Evolutionary conservation across 1,140 invertebrate species (phyloP).

Genomic region (Cyrtorhinus lividipennis): DNA sequence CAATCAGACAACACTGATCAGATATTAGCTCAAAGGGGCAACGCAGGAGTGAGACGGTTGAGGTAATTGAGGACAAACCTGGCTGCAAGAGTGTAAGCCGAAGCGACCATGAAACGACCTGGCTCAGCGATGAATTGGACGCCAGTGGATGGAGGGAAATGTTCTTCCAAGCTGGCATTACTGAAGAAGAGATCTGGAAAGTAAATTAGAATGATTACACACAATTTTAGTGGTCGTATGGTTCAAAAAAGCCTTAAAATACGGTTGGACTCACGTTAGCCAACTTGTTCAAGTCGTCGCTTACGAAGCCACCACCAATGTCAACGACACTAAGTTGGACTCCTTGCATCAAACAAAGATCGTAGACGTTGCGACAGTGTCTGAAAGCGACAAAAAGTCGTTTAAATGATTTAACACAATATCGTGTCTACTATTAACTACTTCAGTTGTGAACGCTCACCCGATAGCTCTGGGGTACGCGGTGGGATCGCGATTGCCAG

Average conservation of each 20-base stretch:
- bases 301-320: constrained; percentile 77
- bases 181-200: neutral
- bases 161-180: neutral
- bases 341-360: neutral
- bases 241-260: neutral
- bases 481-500: constrained; percentile 59
- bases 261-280: neutral
- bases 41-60: too few relatives aligned
- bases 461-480: constrained; percentile 53
- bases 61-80: neutral
- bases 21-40: too few relatives aligned
- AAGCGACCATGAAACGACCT: constrained; percentile 87
- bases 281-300: constrained; percentile 30
- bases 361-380: neutral
- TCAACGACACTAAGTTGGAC: constrained; percentile 49
- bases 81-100: constrained; percentile 81
- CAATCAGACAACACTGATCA: too few relatives aligned
- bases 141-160: constrained; percentile 21
- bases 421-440: neutral
- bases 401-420: neutral
- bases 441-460: neutral
- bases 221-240: neutral
- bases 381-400: neutral
- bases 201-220: too few relatives aligned
- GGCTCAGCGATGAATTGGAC: constrained; percentile 80